A percentile compares a stretch with the other conserved stretches of the same genome.
phyloP scores from a whole-genome alignment of 2,888 invertebrate species.

The Athalia rosae region DNA sequence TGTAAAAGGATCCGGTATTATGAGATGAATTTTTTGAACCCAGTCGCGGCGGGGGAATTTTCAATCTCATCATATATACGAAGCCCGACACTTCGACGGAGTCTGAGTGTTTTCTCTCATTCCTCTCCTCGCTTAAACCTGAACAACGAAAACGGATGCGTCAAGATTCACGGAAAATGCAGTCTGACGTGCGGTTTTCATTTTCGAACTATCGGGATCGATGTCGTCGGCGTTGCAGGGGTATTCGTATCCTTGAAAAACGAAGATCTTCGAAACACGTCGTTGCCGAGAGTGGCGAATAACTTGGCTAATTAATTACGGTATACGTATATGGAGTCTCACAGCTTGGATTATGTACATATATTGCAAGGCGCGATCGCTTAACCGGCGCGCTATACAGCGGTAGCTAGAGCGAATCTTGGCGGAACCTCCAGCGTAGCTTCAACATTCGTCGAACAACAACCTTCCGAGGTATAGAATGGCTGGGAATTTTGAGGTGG shows the following conservation, averaged over 20 bases:
- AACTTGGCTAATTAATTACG: constrained; percentile 37
- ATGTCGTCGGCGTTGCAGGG: not conserved
- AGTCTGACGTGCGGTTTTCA: not conserved
- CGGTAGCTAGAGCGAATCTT: constrained; percentile 16
- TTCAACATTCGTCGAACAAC: constrained; percentile 40
- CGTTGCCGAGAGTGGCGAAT: not conserved
- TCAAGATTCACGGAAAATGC: not conserved
- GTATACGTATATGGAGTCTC: not conserved
- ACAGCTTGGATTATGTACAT: not conserved
- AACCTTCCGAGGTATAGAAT: not conserved
- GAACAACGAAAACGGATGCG: too few species aligned
- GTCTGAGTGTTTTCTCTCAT: too few species aligned
- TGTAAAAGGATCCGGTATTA: too few species aligned
- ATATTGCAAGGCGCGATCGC: too few species aligned
- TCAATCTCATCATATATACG: too few species aligned
- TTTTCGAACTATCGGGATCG: not conserved
- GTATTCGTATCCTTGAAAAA: not conserved
- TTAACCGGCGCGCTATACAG: too few species aligned
- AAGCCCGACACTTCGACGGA: too few species aligned
- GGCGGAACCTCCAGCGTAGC: constrained; percentile 23
- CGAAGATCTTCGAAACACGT: not conserved
- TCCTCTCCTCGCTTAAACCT: too few species aligned
- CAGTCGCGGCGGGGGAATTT: too few species aligned
- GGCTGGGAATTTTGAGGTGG: constrained; percentile 33
- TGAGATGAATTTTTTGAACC: too few species aligned